Evolutionary conservation across 2,113 vertebrate genomes (phyloP).

Genomic region (Etheostoma cragini): DNA sequence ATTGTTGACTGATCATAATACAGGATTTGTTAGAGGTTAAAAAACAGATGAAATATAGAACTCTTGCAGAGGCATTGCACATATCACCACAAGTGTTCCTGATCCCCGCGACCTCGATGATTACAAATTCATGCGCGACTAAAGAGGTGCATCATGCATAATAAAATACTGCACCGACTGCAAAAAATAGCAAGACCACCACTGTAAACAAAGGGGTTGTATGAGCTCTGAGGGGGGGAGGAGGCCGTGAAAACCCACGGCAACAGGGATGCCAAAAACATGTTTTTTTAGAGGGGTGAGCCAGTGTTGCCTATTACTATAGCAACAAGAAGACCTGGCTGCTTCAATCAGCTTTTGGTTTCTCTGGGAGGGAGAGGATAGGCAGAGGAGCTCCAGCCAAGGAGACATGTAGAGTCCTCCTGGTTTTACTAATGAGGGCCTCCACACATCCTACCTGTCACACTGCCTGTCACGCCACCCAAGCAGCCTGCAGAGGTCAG

Average conservation of each 20-base stretch:
- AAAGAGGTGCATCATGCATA: constrained; percentile 64
- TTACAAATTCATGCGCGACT: constrained; percentile 61
- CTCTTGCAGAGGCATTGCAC: constrained; percentile 39
- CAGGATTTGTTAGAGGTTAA: constrained; percentile 21
- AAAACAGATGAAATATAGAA: constrained; percentile 9
- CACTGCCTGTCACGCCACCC: background rate
- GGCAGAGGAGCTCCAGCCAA: constrained; percentile 55
- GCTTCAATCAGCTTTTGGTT: constrained; percentile 77
- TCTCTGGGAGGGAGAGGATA: constrained; percentile 54
- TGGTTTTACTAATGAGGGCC: constrained; percentile 77
- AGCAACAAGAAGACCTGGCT: constrained; percentile 83
- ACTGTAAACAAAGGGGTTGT: constrained; percentile 71
- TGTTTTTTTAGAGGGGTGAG: constrained; percentile 65
- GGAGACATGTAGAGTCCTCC: constrained; percentile 30
- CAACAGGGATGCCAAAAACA: constrained; percentile 72
- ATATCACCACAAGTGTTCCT: constrained; percentile 31
- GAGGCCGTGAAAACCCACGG: constrained; percentile 63
- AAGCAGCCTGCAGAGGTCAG: constrained; percentile 42
- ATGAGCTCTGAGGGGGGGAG: constrained; percentile 60
- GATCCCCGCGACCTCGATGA: constrained; percentile 44
- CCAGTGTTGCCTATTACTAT: constrained; percentile 83
- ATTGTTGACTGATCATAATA: background rate
- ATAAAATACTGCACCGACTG: constrained; percentile 65
- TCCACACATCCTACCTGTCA: constrained; percentile 56
- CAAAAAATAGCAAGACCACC: constrained; percentile 58